Conservation (phyloP, 2,113 vertebrate genomes). For the Nipponia nippon region DNA sequence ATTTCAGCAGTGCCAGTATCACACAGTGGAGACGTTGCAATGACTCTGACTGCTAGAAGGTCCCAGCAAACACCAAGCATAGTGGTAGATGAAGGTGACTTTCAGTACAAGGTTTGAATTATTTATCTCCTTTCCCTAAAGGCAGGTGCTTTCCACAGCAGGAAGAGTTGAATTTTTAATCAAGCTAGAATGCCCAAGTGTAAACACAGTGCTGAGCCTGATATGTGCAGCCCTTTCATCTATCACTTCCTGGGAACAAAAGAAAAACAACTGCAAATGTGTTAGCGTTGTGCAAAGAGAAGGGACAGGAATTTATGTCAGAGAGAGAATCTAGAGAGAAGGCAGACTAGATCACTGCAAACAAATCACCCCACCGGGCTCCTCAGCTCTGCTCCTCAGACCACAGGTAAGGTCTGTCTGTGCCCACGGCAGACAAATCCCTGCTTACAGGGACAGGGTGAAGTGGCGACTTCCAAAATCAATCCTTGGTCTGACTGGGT, state of each 20-base stretch:
- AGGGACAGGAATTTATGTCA: not conserved
- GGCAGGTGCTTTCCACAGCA: not conserved
- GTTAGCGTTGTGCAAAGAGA: not conserved
- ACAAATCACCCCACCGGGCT: not conserved
- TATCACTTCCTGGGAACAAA: not conserved
- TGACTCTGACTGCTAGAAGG: not conserved
- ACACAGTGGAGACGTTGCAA: not conserved
- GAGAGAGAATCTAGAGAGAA: not conserved
- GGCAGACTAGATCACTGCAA: not conserved
- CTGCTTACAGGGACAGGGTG: not conserved
- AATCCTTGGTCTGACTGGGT: not conserved
- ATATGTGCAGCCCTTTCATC: not conserved
- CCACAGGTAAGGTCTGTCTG: not conserved
- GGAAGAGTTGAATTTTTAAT: not conserved
- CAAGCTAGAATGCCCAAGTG: not conserved
- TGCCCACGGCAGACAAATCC: not conserved
- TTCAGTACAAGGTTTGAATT: not conserved
- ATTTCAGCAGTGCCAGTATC: not conserved
- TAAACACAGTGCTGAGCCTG: not conserved
- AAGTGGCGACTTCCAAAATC: not conserved
- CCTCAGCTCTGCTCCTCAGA: not conserved
- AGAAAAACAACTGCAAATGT: not conserved
- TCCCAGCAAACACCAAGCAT: not conserved
- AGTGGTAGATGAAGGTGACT: not conserved
- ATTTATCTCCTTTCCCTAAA: not conserved